A percentile compares a stretch with the other conserved stretches of the same genome.
phyloP scores from a whole-genome alignment of 2,113 vertebrate species.

The Phaetusa simplex region DNA sequence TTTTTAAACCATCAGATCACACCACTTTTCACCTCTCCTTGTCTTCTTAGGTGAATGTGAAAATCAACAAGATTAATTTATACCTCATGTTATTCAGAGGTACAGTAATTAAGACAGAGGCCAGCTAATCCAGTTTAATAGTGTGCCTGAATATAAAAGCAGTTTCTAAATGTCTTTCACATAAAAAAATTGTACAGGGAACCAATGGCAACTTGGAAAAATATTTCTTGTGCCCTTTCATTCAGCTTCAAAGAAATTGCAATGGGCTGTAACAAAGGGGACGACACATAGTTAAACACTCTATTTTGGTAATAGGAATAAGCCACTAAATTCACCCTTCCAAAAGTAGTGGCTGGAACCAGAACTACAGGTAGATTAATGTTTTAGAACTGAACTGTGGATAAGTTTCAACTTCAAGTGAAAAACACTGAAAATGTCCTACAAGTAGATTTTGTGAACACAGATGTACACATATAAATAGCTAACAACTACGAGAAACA shows the following conservation, averaged over 20 bases:
- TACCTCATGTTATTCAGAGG: background rate
- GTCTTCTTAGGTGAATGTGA: background rate
- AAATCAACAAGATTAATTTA: background rate
- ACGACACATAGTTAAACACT: background rate
- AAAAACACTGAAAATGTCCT: background rate
- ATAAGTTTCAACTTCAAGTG: background rate
- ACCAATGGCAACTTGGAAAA: background rate
- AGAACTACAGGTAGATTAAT: background rate
- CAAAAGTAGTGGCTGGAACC: background rate
- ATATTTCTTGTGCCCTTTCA: background rate
- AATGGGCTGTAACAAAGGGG: background rate
- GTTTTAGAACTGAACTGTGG: background rate
- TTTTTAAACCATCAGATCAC: background rate
- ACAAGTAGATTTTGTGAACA: background rate
- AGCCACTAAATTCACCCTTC: background rate
- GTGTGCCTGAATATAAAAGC: background rate
- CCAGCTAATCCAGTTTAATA: background rate
- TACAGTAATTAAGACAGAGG: background rate
- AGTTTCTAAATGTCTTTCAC: background rate
- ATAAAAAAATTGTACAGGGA: background rate
- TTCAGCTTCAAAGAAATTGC: background rate
- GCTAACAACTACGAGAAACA: background rate
- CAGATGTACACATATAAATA: background rate
- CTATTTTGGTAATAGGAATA: background rate
- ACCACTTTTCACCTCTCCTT: background rate